These are phyloP conservation scores for Phenganax subtilis DNA, from an alignment of 92 coral and sea anemone genomes.

Conservation along the genomic window DNA sequence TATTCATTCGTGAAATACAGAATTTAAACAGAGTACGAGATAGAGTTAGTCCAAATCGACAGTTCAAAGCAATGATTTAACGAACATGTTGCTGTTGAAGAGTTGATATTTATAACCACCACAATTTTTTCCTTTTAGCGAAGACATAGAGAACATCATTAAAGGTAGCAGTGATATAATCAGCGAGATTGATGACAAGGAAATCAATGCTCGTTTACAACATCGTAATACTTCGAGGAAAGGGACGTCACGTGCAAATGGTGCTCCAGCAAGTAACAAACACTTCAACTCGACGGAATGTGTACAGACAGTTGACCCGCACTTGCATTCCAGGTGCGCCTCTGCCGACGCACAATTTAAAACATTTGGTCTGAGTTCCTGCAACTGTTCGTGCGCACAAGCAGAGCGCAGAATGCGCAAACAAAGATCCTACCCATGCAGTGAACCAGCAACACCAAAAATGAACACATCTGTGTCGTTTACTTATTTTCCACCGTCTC, in stretches of 20 bases:
- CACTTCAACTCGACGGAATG: conserved; percentile 14
- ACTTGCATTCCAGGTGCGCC: conserved; percentile 12
- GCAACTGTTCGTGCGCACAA: not conserved
- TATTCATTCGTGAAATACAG: too few relatives aligned
- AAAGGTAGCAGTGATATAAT: conserved; percentile 34
- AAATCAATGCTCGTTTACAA: conserved; percentile 19
- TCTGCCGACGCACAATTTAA: conserved; percentile 31
- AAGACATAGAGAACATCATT: conserved; percentile 25
- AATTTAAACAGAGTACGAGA: too few relatives aligned
- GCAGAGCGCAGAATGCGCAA: conserved; percentile 13
- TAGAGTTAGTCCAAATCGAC: too few relatives aligned
- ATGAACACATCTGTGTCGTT: conserved; percentile 28
- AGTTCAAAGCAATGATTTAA: too few relatives aligned
- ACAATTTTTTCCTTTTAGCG: not conserved
- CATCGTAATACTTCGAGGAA: conserved; percentile 18
- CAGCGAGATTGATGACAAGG: conserved; percentile 36
- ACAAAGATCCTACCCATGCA: conserved; percentile 21
- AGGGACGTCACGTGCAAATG: conserved; percentile 11
- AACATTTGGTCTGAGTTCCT: conserved; percentile 23
- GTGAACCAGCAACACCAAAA: conserved; percentile 35
- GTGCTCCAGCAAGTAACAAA: conserved; percentile 24
- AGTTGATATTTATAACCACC: not conserved
- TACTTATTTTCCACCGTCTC: conserved; percentile 24
- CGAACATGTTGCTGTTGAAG: not conserved
- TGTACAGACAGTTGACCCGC: not conserved